Evolutionary conservation across 1,140 invertebrate genomes (phyloP).

Genomic region (Aplysia californica): DNA sequence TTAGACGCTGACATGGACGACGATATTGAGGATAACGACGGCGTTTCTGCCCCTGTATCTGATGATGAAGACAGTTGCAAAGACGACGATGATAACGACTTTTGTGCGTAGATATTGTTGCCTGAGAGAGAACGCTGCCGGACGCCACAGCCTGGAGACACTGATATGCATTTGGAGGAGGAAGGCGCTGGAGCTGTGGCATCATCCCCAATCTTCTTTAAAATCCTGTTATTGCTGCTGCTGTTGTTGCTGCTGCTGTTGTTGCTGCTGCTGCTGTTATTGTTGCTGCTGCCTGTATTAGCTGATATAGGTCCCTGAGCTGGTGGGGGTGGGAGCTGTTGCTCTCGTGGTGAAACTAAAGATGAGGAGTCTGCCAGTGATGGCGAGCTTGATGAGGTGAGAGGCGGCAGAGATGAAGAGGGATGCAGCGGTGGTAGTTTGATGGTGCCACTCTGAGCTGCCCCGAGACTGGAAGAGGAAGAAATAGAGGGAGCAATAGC

Average conservation of each 20-base stretch:
- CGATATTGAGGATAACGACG: not conserved
- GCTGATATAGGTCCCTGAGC: constrained; percentile 11
- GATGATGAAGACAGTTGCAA: not conserved
- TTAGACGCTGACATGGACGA: not conserved
- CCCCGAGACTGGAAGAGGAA: no score
- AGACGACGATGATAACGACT: constrained; percentile 4
- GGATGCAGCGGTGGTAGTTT: no score
- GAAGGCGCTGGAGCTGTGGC: not conserved
- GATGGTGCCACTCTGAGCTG: no score
- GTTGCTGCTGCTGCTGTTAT: constrained; percentile 2
- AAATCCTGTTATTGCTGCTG: not conserved
- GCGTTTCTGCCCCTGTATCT: not conserved
- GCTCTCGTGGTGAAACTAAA: not conserved
- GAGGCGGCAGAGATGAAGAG: constrained; percentile 1
- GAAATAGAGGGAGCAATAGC: no score
- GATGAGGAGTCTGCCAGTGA: no score
- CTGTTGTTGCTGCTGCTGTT: not conserved
- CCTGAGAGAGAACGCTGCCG: constrained; percentile 7
- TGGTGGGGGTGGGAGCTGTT: not conserved
- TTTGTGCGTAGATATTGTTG: not conserved
- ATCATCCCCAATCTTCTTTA: no score
- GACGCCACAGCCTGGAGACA: constrained; percentile 10
- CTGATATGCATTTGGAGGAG: not conserved
- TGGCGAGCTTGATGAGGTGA: not conserved
- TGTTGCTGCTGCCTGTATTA: constrained; percentile 1